phyloP scores from a whole-genome alignment of 1,140 invertebrate species.

The Drosophila obscura region DNA sequence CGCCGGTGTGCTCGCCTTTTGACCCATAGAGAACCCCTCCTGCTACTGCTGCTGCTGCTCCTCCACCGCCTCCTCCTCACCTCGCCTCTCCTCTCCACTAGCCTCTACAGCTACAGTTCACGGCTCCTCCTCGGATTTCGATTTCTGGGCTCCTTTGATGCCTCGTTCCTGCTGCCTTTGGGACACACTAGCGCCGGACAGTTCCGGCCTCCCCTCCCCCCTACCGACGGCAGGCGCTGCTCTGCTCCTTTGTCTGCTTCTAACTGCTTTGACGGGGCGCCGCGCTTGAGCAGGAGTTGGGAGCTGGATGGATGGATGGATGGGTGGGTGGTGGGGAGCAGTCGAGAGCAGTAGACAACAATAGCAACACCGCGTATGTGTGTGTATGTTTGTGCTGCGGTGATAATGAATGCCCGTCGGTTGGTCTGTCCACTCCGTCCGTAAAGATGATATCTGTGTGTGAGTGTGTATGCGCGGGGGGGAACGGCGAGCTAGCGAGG shows the following conservation, averaged over 20 bases:
- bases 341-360: slow-evolving; percentile 70
- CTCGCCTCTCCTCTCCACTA: background rate
- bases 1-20: slow-evolving; percentile 92
- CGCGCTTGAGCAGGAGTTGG: background rate
- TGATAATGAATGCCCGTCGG: slow-evolving; percentile 56
- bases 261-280: background rate
- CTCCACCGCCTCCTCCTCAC: background rate
- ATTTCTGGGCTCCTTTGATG: too few relatives aligned
- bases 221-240: too few relatives aligned
- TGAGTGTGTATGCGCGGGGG: background rate
- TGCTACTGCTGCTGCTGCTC: slow-evolving; percentile 17
- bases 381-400: slow-evolving; percentile 43
- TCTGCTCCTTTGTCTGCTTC: slow-evolving; percentile 42
- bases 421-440: slow-evolving; percentile 14
- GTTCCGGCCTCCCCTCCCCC: too few relatives aligned
- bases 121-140: too few relatives aligned
- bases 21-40: slow-evolving; percentile 87
- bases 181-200: too few relatives aligned
- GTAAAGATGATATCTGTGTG: slow-evolving; percentile 51
- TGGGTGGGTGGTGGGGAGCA: slow-evolving; percentile 19
- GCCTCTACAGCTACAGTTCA: too few relatives aligned
- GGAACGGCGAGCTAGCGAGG: too few relatives aligned
- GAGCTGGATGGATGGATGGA: slow-evolving; percentile 4
- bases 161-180: too few relatives aligned
- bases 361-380: slow-evolving; percentile 68